Conservation (phyloP, 2,113 vertebrate species). For the Trinectes maculatus region DNA sequence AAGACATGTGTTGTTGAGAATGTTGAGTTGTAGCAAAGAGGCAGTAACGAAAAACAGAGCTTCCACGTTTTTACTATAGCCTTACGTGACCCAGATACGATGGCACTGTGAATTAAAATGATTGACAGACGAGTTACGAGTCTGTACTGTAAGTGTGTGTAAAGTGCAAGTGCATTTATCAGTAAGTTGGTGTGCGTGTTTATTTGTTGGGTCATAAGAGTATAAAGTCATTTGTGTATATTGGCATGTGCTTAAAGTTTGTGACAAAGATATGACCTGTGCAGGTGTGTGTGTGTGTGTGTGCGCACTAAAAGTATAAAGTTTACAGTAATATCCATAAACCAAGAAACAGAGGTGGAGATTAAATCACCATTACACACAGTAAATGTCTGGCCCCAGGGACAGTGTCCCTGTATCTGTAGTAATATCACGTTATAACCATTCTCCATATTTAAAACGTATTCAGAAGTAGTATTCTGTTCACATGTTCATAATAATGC, state of each 20-base stretch:
- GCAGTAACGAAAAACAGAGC: slow-evolving; percentile 21
- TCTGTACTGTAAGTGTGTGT: slow-evolving; percentile 1
- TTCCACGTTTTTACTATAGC: slow-evolving; percentile 11
- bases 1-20: slow-evolving; percentile 25
- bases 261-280: background rate
- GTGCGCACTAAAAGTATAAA: background rate
- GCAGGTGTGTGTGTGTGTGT: background rate
- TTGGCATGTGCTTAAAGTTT: background rate
- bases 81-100: slow-evolving; percentile 2
- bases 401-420: background rate
- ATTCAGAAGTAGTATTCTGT: background rate
- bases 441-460: too few relatives aligned
- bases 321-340: slow-evolving; percentile 34
- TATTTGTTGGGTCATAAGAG: background rate
- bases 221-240: background rate
- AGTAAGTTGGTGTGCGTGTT: background rate
- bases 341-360: background rate
- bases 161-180: background rate
- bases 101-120: background rate
- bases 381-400: background rate
- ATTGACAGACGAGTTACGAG: background rate
- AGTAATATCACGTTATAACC: background rate
- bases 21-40: slow-evolving; percentile 11
- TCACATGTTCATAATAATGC: background rate
- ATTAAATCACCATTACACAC: slow-evolving; percentile 39